These are phyloP conservation scores for Scatophagus argus DNA, from an alignment of 2,113 vertebrate genomes.

Conservation along the genomic window DNA sequence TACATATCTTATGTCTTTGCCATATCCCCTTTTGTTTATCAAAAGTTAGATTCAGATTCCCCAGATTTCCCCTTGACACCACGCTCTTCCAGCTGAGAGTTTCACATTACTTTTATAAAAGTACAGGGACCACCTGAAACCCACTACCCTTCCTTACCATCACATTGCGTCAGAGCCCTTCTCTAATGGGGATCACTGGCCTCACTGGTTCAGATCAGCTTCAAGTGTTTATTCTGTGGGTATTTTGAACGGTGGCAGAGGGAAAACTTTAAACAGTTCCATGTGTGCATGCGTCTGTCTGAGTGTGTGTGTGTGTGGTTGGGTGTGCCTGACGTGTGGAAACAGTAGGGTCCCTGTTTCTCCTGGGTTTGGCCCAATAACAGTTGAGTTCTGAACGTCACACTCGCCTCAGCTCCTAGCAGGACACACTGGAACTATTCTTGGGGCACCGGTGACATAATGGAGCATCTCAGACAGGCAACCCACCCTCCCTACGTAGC, in stretches of 20 bases:
- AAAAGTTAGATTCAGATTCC: too few relatives aligned
- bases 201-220: constrained; percentile 54
- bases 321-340: constrained; percentile 68
- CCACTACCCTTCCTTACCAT: constrained; percentile 57
- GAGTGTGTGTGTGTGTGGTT: constrained; percentile 36
- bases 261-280: constrained; percentile 75
- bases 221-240: constrained; percentile 66
- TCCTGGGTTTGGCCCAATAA: constrained; percentile 75
- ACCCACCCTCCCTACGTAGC: constrained; percentile 43
- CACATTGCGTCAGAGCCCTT: constrained; percentile 63
- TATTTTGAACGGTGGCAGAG: constrained; percentile 71
- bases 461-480: constrained; percentile 61
- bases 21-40: not conserved
- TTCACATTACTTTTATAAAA: constrained; percentile 15
- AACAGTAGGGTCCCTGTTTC: constrained; percentile 84
- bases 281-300: constrained; percentile 70
- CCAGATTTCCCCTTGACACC: too few relatives aligned
- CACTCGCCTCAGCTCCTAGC: constrained; percentile 65
- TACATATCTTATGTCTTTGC: too few relatives aligned
- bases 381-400: constrained; percentile 76
- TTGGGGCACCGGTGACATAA: constrained; percentile 79
- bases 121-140: constrained; percentile 64
- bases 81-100: not conserved
- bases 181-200: constrained; percentile 61
- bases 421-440: constrained; percentile 81